A percentile compares a stretch with the other conserved stretches of the same genome.
phyloP scores from a whole-genome alignment of 2,797 vertebrate genomes.

The Siniperca undulata region DNA sequence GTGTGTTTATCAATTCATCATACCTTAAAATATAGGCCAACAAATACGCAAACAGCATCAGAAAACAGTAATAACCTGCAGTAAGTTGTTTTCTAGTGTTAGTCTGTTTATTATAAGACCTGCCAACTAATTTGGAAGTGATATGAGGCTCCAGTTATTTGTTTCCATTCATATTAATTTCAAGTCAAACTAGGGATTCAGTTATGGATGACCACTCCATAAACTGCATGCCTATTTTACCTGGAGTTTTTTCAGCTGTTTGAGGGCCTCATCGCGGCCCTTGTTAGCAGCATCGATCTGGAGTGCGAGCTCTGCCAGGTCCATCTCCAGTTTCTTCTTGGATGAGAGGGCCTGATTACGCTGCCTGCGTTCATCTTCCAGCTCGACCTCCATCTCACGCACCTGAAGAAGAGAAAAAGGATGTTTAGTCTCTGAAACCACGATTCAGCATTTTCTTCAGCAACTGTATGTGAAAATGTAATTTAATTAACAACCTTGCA shows the following conservation, averaged over 20 bases:
- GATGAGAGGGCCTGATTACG: constrained; percentile 89
- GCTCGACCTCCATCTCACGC: constrained; percentile 93
- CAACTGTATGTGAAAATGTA: neutral
- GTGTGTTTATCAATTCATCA: neutral
- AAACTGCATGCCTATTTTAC: constrained; percentile 70
- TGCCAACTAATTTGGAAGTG: neutral
- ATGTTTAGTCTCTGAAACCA: neutral
- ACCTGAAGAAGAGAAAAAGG: constrained; percentile 83
- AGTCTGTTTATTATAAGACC: neutral
- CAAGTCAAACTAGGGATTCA: neutral
- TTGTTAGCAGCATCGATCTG: constrained; percentile 93
- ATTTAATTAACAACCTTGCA: neutral
- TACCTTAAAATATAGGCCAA: too few relatives aligned
- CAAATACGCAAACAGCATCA: neutral
- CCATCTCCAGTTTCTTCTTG: constrained; percentile 95
- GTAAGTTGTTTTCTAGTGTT: neutral
- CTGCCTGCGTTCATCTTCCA: constrained; percentile 95
- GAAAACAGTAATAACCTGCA: neutral
- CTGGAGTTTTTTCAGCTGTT: constrained; percentile 96
- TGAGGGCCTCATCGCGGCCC: constrained; percentile 94
- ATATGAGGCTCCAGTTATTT: neutral
- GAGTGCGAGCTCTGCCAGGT: constrained; percentile 90
- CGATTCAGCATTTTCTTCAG: neutral
- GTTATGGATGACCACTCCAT: neutral
- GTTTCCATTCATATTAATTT: neutral